Base-by-base conservation (phyloP, 2,888 invertebrate species). In the Patella pellucida region DNA sequence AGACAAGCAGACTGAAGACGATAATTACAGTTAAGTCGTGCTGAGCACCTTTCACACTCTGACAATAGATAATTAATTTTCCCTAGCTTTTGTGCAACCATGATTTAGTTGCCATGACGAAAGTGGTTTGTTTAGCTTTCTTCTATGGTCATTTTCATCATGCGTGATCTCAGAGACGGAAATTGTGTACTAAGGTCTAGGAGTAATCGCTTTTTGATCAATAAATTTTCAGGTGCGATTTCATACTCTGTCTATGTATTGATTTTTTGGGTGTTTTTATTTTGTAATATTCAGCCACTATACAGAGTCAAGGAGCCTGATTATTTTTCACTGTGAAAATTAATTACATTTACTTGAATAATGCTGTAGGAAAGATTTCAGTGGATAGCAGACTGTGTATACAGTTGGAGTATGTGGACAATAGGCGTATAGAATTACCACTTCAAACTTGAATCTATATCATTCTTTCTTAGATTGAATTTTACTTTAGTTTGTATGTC, bases 21-120 rank as follows among this genome's bases (percentile, higher is more conserved):
- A 27, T 73, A 73, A 73, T 73, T 73, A 73, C 68, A 52, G 19
- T 31, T 68, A 52, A 68, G 31, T 68, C 68, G 41, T 51, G 52
- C 72, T 68, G 27, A 73, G 68, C 68, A 68, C 68, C 68, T 68
- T 73, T 73, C 68, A 51, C 31, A 52, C 50, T 23, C 51, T 52
- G 15, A 73, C 73, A 73, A 73, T 68, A n/a, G 73, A 68, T 73
- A 73, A 73, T 73, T 73, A 73, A 73, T 73, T 73, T 73, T 52
- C 68, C 68, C 52, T 41, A 27, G 73, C 67, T 68, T 68, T 73
- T 73, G 68, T 52, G 19, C 73, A 50, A 23, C 50, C 51, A 19
- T 51, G 67, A 23, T 52, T 19, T 68, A 73, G 73, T 73, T 73
- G 73, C 73, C 73, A 73, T 73, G 73, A 73, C 73, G 73, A 73